These are phyloP conservation scores for Myanophis thanlyinensis DNA, from an alignment of 2,113 vertebrate genomes.

Conservation along the genomic window DNA sequence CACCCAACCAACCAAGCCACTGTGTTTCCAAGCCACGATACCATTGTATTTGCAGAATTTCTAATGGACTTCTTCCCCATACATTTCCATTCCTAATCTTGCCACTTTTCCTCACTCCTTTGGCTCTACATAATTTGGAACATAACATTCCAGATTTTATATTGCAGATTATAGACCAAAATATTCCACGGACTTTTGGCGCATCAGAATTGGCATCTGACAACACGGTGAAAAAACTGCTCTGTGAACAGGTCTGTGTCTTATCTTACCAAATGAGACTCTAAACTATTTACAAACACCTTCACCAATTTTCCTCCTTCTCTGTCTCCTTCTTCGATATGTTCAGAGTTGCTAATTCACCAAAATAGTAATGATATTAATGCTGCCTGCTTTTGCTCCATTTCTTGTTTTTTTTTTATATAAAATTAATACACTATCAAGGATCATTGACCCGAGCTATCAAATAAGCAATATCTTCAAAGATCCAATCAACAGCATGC, in stretches of 20 bases:
- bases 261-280: background rate
- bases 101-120: background rate
- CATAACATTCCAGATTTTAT: background rate
- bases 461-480: background rate
- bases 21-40: background rate
- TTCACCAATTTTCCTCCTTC: background rate
- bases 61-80: background rate
- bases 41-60: background rate
- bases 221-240: background rate
- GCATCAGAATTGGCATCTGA: background rate
- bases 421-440: background rate
- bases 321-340: background rate
- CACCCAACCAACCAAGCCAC: background rate
- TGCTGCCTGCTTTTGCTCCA: background rate
- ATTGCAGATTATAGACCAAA: background rate
- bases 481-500: background rate
- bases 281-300: background rate
- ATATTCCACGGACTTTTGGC: background rate
- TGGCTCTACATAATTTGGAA: background rate
- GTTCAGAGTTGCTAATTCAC: background rate
- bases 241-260: background rate
- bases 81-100: background rate
- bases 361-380: background rate
- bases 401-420: background rate
- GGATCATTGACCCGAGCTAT: background rate